phyloP scores from a whole-genome alignment of 2,113 vertebrate species.

The Chloroceryle aenea region DNA sequence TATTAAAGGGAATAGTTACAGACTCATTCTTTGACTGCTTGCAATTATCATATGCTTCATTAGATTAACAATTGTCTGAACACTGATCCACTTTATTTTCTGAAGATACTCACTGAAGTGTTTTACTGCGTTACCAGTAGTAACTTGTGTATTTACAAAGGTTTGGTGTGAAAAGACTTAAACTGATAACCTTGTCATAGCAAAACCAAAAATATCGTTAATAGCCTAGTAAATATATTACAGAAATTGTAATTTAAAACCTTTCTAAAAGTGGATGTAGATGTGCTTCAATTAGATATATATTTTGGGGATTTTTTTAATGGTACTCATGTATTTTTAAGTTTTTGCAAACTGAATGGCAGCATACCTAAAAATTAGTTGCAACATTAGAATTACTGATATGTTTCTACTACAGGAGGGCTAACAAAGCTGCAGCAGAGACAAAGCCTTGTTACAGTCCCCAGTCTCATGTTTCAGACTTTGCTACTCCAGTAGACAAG shows the following conservation, averaged over 20 bases:
- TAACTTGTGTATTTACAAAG: neutral
- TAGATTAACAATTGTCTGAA: slow-evolving; percentile 6
- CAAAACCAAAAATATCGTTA: neutral
- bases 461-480: neutral
- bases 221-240: neutral
- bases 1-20: neutral
- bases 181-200: neutral
- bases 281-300: neutral
- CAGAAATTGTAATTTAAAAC: neutral
- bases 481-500: neutral
- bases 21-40: neutral
- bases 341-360: neutral
- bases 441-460: neutral
- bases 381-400: neutral
- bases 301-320: neutral
- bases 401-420: neutral
- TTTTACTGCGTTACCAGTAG: neutral
- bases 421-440: neutral
- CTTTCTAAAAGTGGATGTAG: neutral
- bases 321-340: neutral
- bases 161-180: neutral
- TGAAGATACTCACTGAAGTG: neutral
- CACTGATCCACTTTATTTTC: neutral
- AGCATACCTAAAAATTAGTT: neutral
- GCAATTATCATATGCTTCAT: neutral